phyloP scores from a whole-genome alignment of 2,888 invertebrate species.

The Minunthozetes semirufus region DNA sequence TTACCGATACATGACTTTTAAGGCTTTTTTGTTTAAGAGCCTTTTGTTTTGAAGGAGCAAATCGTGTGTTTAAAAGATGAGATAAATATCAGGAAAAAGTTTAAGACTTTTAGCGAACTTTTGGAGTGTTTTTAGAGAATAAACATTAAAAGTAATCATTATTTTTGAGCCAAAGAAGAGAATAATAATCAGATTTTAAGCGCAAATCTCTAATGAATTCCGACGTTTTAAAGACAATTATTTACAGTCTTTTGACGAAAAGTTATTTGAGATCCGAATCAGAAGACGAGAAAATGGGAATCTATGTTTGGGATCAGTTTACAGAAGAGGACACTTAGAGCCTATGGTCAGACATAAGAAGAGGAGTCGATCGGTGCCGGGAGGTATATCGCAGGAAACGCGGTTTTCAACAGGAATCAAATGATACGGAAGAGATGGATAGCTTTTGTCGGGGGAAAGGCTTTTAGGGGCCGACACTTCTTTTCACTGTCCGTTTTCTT shows the following conservation, averaged over 20 bases:
- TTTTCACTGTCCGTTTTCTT: too few relatives aligned
- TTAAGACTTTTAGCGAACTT: not conserved
- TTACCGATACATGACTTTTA: too few relatives aligned
- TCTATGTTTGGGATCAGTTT: not conserved
- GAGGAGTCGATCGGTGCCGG: too few relatives aligned
- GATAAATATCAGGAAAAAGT: too few relatives aligned
- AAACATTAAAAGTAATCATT: not conserved
- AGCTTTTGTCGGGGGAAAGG: not conserved
- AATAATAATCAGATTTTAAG: not conserved
- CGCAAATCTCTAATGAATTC: not conserved
- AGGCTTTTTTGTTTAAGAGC: too few relatives aligned
- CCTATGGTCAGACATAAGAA: not conserved
- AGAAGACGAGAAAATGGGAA: not conserved
- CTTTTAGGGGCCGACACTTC: too few relatives aligned
- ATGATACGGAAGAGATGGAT: not conserved
- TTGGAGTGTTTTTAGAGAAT: not conserved
- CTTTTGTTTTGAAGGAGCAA: too few relatives aligned
- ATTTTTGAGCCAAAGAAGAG: not conserved
- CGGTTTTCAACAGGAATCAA: not conserved
- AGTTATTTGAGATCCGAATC: conserved; percentile 13
- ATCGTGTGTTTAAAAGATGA: too few relatives aligned
- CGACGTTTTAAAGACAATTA: conserved; percentile 6
- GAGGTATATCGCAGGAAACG: not conserved
- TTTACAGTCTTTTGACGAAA: not conserved
- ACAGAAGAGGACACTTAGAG: not conserved